Percentiles rank a stretch among this genome's conserved stretches.
Evolutionary conservation across 2,797 vertebrate species (phyloP).

Genomic region (Crocodylus rhombifer): DNA sequence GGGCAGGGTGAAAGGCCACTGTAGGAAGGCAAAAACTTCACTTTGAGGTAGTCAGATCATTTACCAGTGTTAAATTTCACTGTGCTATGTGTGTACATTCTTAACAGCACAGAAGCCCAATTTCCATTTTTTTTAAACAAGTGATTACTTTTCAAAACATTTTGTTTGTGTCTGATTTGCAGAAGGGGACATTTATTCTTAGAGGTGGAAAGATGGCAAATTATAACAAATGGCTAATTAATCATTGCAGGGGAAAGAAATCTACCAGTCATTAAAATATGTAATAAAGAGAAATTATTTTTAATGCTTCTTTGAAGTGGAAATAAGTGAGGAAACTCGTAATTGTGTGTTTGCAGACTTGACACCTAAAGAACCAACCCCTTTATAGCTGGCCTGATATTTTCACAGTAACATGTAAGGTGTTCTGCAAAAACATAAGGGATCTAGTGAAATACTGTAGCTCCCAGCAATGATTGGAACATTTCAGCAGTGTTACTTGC

Average conservation of each 20-base stretch:
- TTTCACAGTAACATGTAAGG: constrained; percentile 18
- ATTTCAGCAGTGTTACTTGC: constrained; percentile 47
- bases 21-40: constrained; percentile 90
- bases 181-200: constrained; percentile 75
- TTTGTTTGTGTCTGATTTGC: constrained; percentile 82
- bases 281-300: constrained; percentile 79
- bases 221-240: constrained; percentile 78
- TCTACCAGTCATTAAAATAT: constrained; percentile 66
- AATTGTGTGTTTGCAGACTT: constrained; percentile 71
- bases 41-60: constrained; percentile 88
- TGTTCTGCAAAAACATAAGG: constrained; percentile 35
- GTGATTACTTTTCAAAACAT: constrained; percentile 87
- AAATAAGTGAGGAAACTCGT: constrained; percentile 78
- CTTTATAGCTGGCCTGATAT: constrained; percentile 42
- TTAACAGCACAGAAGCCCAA: constrained; percentile 85
- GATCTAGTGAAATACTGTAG: constrained; percentile 32
- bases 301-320: constrained; percentile 81
- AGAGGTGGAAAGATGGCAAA: constrained; percentile 71
- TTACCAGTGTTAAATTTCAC: constrained; percentile 88
- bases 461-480: constrained; percentile 5
- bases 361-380: constrained; percentile 67
- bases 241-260: constrained; percentile 75
- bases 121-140: constrained; percentile 83
- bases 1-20: constrained; percentile 96
- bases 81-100: constrained; percentile 82